Evolutionary conservation across 2,113 vertebrate species (phyloP).

Genomic region (Tympanuchus pallidicinctus): DNA sequence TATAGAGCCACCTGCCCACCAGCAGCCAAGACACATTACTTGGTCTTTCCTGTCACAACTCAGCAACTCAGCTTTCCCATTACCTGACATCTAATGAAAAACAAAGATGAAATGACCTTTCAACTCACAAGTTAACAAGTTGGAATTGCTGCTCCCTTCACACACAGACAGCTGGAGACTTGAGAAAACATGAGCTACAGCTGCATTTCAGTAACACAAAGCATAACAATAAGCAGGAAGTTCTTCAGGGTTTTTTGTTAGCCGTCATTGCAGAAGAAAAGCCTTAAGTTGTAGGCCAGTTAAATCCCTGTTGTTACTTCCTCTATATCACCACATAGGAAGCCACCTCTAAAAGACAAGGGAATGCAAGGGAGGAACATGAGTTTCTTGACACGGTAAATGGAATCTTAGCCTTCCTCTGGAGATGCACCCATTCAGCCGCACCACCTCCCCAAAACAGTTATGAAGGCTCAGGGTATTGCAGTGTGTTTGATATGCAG

Average conservation of each 20-base stretch:
- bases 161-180: background rate
- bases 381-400: background rate
- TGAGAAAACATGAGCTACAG: background rate
- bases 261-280: background rate
- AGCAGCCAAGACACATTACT: background rate
- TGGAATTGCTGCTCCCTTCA: slow-evolving; percentile 20
- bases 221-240: background rate
- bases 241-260: background rate
- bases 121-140: slow-evolving; percentile 20
- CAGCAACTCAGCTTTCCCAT: background rate
- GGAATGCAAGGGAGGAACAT: background rate
- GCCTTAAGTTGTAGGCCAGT: background rate
- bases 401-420: background rate
- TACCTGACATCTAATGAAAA: slow-evolving; percentile 36
- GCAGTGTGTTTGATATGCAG: background rate
- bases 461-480: background rate
- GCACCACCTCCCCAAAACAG: background rate
- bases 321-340: background rate
- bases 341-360: background rate
- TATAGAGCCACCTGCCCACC: fast-evolving
- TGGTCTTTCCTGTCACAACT: background rate
- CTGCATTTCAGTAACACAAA: background rate
- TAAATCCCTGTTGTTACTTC: background rate
- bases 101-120: background rate
- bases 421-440: background rate